phyloP scores from a whole-genome alignment of 1,140 invertebrate species.

The Augochlora pura region DNA sequence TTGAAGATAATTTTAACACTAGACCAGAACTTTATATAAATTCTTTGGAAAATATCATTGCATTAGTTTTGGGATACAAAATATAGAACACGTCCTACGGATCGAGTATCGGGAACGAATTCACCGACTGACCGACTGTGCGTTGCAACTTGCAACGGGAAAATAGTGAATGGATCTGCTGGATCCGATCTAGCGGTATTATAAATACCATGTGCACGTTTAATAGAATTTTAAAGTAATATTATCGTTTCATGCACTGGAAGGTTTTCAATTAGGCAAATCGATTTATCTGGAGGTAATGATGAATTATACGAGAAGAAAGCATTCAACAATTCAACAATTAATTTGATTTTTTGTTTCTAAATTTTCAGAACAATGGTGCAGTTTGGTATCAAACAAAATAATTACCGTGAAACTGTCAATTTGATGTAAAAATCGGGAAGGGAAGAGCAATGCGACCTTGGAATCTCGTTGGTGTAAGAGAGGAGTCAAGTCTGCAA shows the following conservation, averaged over 20 bases:
- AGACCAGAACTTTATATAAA: too few species aligned
- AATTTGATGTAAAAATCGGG: background rate
- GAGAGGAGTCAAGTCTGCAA: background rate
- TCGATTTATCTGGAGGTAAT: too few species aligned
- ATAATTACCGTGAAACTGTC: slow-evolving; percentile 11
- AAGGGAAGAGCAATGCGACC: background rate
- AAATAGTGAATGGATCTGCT: slow-evolving; percentile 14
- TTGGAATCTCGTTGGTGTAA: background rate
- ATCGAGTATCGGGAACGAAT: slow-evolving; percentile 34
- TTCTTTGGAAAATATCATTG: too few species aligned
- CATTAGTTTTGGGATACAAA: background rate
- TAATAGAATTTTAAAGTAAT: slow-evolving; percentile 22
- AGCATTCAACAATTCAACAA: too few species aligned
- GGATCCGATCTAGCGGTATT: slow-evolving; percentile 38
- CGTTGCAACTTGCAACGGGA: background rate
- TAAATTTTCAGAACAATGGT: too few species aligned
- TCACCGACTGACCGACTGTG: slow-evolving; percentile 52
- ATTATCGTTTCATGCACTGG: slow-evolving; percentile 7
- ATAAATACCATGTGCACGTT: background rate
- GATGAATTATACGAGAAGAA: too few species aligned
- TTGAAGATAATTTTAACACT: too few species aligned
- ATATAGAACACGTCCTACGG: background rate
- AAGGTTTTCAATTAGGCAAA: slow-evolving; percentile 4
- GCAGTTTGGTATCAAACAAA: too few species aligned
- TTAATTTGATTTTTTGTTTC: too few species aligned